These are phyloP conservation scores for Daktulosphaira vitifoliae DNA, from an alignment of 1,140 invertebrate species.

Conservation along the genomic window DNA sequence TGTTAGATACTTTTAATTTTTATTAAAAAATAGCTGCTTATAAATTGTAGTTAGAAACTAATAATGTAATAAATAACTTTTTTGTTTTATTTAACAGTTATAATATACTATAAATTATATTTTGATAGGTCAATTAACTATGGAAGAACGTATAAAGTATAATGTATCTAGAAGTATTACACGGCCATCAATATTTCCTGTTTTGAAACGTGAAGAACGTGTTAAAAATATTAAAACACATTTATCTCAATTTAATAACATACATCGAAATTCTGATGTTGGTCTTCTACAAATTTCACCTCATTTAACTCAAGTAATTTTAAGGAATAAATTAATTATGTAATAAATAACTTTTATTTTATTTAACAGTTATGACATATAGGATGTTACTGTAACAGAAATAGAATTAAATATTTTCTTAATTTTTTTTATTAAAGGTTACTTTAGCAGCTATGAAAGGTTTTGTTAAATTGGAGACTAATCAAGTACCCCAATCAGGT, in stretches of 20 bases:
- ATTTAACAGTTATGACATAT: too few relatives aligned
- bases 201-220: conserved; percentile 9
- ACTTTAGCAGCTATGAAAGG: conserved; percentile 12
- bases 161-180: conserved; percentile 18
- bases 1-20: too few relatives aligned
- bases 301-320: conserved; percentile 31
- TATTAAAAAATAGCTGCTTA: too few relatives aligned
- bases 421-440: not conserved
- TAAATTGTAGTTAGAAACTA: too few relatives aligned
- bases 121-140: conserved; percentile 7
- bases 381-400: too few relatives aligned
- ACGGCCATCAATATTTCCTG: conserved; percentile 9
- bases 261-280: not conserved
- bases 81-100: too few relatives aligned
- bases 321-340: too few relatives aligned
- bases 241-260: not conserved
- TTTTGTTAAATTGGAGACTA: conserved; percentile 26
- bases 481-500: conserved; percentile 24
- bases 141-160: conserved; percentile 23
- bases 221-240: conserved; percentile 22
- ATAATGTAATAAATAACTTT: too few relatives aligned
- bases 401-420: not conserved
- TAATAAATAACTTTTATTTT: too few relatives aligned
- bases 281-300: conserved; percentile 22
- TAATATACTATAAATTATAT: not conserved